Conservation (phyloP, 2,797 vertebrate species). For the Erpetoichthys calabaricus region DNA sequence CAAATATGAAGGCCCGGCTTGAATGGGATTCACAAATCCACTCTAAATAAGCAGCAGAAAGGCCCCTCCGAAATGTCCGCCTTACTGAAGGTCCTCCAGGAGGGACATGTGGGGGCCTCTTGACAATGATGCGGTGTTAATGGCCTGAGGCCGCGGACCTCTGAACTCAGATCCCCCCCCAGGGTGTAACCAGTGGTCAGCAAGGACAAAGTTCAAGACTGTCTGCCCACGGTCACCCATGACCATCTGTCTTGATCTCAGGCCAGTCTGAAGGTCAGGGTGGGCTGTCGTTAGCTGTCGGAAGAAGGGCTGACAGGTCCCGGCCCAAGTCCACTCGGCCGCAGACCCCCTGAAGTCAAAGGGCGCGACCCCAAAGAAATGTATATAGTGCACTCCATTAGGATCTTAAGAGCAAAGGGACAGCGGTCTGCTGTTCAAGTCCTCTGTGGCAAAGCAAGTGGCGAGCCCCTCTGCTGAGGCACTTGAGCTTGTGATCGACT, state of each 20-base stretch:
- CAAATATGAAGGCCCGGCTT: no score
- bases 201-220: slow-evolving; percentile 27
- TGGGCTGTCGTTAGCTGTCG: slow-evolving; percentile 8
- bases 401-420: no score
- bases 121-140: background rate
- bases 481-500: no score
- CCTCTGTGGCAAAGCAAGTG: no score
- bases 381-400: background rate
- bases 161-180: slow-evolving; percentile 6
- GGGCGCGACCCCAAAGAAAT: slow-evolving; percentile 32
- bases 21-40: no score
- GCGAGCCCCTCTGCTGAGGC: no score
- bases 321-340: slow-evolving; percentile 18
- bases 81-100: no score
- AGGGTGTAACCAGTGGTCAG: slow-evolving; percentile 8
- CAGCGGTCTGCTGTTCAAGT: no score
- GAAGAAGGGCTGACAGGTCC: slow-evolving; percentile 13
- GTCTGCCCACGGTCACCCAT: slow-evolving; percentile 27
- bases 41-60: no score
- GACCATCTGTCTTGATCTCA: slow-evolving; percentile 40
- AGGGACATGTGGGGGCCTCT: no score
- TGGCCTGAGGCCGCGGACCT: background rate
- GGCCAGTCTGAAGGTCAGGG: slow-evolving; percentile 22
- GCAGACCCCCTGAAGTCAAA: slow-evolving; percentile 18
- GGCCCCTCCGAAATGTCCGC: no score